Conservation (phyloP, 2,888 invertebrate genomes). For the Odontocerum albicorne region DNA sequence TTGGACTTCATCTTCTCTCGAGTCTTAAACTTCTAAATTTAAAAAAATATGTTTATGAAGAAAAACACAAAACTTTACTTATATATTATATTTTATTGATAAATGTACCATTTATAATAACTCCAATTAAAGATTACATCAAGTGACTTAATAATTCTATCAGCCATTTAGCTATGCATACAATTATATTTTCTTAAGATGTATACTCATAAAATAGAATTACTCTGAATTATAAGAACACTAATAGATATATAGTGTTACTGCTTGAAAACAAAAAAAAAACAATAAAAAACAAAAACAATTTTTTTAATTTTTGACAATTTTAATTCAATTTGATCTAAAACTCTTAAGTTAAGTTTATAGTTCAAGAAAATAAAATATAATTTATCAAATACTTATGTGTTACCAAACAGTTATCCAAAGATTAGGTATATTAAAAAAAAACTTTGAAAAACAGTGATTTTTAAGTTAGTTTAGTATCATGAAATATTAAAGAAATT, state of each 20-base stretch:
- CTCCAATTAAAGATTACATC: slow-evolving; percentile 13
- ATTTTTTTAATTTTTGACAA: background rate
- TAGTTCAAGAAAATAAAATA: no score
- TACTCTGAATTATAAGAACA: background rate
- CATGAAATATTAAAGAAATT: no score
- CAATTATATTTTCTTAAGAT: slow-evolving; percentile 8
- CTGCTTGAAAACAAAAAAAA: background rate
- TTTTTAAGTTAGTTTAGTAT: no score
- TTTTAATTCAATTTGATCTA: no score
- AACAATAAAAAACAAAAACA: background rate
- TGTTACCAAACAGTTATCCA: no score
- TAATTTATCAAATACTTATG: no score
- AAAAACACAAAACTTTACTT: background rate
- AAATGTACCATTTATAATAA: slow-evolving; percentile 7
- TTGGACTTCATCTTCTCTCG: no score
- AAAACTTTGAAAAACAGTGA: no score
- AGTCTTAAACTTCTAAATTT: no score
- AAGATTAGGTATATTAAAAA: no score
- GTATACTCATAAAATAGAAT: background rate
- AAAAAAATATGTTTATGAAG: background rate
- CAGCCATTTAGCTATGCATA: slow-evolving; percentile 18
- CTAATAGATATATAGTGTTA: background rate
- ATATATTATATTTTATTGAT: background rate
- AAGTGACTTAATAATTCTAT: slow-evolving; percentile 20
- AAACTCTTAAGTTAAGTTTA: no score